phyloP scores from a whole-genome alignment of 2,888 invertebrate species.

The Synanthedon vespiformis region DNA sequence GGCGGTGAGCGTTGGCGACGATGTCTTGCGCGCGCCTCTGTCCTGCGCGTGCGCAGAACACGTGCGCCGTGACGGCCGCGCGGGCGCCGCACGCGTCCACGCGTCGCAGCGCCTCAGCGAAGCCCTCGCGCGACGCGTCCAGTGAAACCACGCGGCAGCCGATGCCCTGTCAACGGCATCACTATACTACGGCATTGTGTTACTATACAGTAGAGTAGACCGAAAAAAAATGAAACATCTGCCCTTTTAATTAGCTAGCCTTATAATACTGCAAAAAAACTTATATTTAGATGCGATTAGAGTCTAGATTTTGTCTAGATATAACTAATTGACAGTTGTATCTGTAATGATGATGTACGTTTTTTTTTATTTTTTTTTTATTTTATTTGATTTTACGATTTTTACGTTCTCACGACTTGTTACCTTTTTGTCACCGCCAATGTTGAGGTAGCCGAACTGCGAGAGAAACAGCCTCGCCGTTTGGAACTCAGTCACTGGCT shows the following conservation, averaged over 20 bases:
- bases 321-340: too few species aligned
- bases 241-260: too few species aligned
- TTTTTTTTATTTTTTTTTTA: too few species aligned
- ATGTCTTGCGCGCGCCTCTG: constrained; percentile 84
- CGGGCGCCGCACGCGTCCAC: constrained; percentile 90
- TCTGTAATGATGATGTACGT: too few species aligned
- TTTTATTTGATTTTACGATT: too few species aligned
- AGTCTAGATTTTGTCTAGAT: too few species aligned
- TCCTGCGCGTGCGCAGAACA: constrained; percentile 92
- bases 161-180: constrained; percentile 6
- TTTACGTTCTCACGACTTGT: neutral
- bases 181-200: too few species aligned
- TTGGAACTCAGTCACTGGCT: constrained; percentile 92
- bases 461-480: constrained; percentile 94
- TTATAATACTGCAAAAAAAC: too few species aligned
- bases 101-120: constrained; percentile 81
- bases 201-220: too few species aligned
- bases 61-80: constrained; percentile 91
- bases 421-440: constrained; percentile 63
- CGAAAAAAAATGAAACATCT: too few species aligned
- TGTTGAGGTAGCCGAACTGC: constrained; percentile 91
- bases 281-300: too few species aligned
- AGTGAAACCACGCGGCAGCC: constrained; percentile 75
- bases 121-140: constrained; percentile 77
- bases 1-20: constrained; percentile 83